Conservation (phyloP, 2,113 vertebrate species). For the Polypterus bichir region DNA sequence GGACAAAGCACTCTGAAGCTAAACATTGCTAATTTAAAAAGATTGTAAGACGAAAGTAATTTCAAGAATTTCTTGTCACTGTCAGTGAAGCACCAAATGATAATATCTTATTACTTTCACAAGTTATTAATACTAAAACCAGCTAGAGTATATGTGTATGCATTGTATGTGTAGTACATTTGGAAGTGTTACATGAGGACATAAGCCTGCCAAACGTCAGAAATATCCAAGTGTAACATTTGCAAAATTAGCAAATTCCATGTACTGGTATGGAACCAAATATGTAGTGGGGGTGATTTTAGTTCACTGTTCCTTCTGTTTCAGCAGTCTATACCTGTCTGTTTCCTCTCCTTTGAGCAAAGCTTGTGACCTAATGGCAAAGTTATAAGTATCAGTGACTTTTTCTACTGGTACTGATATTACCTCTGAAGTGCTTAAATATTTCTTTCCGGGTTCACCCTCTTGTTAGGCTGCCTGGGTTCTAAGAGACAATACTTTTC, state of each 20-base stretch:
- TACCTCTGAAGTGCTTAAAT: too few species aligned
- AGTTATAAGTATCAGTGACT: too few species aligned
- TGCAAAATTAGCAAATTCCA: constrained; percentile 7
- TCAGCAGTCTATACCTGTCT: too few species aligned
- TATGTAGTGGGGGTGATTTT: constrained; percentile 20
- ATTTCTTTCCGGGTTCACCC: too few species aligned
- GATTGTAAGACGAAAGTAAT: constrained; percentile 8
- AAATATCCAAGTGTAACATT: constrained; percentile 3
- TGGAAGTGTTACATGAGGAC: constrained; percentile 6
- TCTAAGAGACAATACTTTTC: too few species aligned
- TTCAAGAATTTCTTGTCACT: constrained; percentile 17
- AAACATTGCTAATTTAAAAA: constrained; percentile 19
- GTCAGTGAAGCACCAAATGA: constrained; percentile 16
- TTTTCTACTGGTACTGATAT: too few species aligned
- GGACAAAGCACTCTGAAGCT: constrained; percentile 11
- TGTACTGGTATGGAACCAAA: constrained; percentile 16
- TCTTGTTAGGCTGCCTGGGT: too few species aligned
- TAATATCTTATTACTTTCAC: constrained; percentile 6
- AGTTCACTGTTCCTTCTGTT: constrained; percentile 9
- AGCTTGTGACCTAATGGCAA: too few species aligned
- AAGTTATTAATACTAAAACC: neutral
- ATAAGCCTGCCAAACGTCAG: neutral
- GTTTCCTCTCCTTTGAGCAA: too few species aligned
- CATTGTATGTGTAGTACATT: neutral
- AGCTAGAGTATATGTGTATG: neutral